Evolutionary conservation across 2,888 invertebrate species (phyloP).

Genomic region (Apotomis capreana): DNA sequence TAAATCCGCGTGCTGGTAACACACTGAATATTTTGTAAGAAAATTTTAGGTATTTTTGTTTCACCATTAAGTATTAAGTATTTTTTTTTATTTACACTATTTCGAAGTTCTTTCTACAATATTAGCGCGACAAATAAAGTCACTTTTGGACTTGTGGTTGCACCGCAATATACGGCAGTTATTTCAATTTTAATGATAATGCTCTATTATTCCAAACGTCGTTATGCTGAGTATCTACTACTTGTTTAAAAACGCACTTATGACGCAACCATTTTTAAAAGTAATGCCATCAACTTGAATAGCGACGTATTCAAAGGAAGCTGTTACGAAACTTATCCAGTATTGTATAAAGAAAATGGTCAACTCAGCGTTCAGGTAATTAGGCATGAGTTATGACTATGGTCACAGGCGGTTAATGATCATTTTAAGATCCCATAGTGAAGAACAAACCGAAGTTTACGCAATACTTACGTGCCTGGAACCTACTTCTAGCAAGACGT

Average conservation of each 20-base stretch:
- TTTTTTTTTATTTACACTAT: too few relatives aligned
- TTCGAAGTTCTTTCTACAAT: not conserved
- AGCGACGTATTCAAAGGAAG: conserved; percentile 11
- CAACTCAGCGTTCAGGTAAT: conserved; percentile 18
- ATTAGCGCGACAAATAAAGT: not conserved
- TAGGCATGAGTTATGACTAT: conserved; percentile 34
- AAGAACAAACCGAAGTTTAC: not conserved
- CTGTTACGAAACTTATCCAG: conserved; percentile 26
- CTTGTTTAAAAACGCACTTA: conserved; percentile 1
- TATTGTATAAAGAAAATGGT: conserved; percentile 29
- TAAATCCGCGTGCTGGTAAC: too few relatives aligned
- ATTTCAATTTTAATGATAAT: not conserved
- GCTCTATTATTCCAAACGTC: conserved; percentile 3
- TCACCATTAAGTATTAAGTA: too few relatives aligned
- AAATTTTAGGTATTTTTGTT: too few relatives aligned
- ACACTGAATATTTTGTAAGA: too few relatives aligned
- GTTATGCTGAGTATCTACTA: not conserved
- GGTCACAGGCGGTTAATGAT: not conserved
- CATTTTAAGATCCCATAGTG: not conserved
- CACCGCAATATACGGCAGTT: not conserved
- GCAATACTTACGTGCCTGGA: not conserved
- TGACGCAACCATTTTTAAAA: conserved; percentile 25
- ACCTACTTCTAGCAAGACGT: not conserved
- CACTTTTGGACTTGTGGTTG: not conserved
- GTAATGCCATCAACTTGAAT: conserved; percentile 26